These are phyloP conservation scores for Hyperoplus immaculatus DNA, from an alignment of 2,797 vertebrate species.

Conservation along the genomic window DNA sequence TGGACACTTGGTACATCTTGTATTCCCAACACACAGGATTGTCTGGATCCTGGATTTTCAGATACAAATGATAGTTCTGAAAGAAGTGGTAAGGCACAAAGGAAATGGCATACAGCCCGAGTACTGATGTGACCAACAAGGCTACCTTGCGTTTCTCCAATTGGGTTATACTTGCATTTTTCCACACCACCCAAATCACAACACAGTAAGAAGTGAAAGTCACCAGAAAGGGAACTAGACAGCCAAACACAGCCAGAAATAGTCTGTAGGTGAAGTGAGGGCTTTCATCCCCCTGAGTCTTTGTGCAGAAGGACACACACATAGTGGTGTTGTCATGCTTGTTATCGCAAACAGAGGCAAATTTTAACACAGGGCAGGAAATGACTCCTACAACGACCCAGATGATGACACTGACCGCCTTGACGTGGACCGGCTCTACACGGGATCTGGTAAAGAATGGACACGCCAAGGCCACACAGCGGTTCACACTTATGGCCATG, in stretches of 20 bases:
- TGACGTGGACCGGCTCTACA: constrained; percentile 77
- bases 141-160: constrained; percentile 84
- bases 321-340: accelerated
- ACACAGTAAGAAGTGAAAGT: constrained; percentile 83
- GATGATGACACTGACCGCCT: constrained; percentile 63
- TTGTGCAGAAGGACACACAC: constrained; percentile 73
- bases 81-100: constrained; percentile 88
- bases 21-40: background rate
- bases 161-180: constrained; percentile 72
- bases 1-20: constrained; percentile 81
- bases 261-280: constrained; percentile 78
- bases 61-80: constrained; percentile 65
- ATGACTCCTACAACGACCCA: constrained; percentile 81
- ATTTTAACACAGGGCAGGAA: constrained; percentile 82
- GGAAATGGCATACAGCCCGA: constrained; percentile 85
- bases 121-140: constrained; percentile 76
- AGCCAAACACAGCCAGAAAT: constrained; percentile 79
- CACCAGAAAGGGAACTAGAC: constrained; percentile 85
- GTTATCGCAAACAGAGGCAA: constrained; percentile 48
- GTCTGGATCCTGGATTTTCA: accelerated
- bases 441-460: constrained; percentile 84
- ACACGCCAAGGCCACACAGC: constrained; percentile 84
- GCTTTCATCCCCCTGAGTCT: accelerated
- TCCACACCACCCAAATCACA: constrained; percentile 79
- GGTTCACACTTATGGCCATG: constrained; percentile 89